Evolutionary conservation across 2,888 invertebrate genomes (phyloP), one percentile per base, ranked within the genome.

Genomic region (Drosophila formosana): DNA sequence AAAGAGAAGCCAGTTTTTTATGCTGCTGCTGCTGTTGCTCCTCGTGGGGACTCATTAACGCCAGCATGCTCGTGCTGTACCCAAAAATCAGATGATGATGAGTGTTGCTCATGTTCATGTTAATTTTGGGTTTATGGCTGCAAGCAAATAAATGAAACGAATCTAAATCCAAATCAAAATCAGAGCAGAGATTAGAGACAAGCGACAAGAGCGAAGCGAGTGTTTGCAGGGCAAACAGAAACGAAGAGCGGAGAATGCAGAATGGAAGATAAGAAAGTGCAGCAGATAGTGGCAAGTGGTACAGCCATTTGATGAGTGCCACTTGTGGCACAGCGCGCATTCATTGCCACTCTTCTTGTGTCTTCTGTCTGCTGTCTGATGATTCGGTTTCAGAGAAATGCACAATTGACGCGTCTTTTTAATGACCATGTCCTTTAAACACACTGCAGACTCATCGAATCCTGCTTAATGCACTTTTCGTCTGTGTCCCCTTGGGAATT

Each of bases 111-210:
- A 51, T 49, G 50, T 70, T 68, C 62, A 75, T 80, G 80, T 67
- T 82, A 80, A 80, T 80, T 80, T 69, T 39, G n/a, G n/a, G 66
- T 79, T 79, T 72, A 81, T 65, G 79, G 49, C 30, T 57, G 56
- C 50, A 18, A 50, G 41, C 62, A 72, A 72, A 72, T 55, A 72
- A 52, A 69, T 41, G 56, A 39, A 75, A 67, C 61, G 72, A 65
- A 75, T 30, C 57, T 51, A 39, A 43, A 23, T 41, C 9, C 41
- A 49, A 49, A 18, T 30, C 30, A 8, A 7, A 37, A 37, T 37
- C 37, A 37, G 37, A 37, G 11, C 37, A 11, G 43, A 4, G n/a
- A 4, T 11, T 53, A 23, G 8, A 30, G n/a, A 4, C 37, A 13
- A 47, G 25, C 18, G 13, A 39, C 13, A 13, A 7, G 3, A 37